Evolutionary conservation across 1,140 invertebrate genomes (phyloP).

Genomic region (Achroia grisella): DNA sequence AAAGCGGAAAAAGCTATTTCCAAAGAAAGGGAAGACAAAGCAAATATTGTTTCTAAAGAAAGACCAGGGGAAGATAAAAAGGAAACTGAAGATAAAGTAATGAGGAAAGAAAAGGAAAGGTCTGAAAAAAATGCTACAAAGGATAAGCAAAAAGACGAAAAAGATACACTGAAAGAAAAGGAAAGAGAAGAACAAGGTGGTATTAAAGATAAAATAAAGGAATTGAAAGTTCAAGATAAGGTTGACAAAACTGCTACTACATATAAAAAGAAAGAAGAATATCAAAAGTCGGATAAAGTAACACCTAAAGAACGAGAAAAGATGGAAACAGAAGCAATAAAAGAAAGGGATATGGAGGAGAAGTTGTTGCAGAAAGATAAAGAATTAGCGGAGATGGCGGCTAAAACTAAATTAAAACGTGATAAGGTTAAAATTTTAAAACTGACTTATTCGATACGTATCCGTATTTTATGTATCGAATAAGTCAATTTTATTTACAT

Average conservation of each 20-base stretch:
- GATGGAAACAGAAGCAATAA: not conserved
- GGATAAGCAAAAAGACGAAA: slow-evolving; percentile 6
- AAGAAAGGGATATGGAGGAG: not conserved
- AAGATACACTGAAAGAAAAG: not conserved
- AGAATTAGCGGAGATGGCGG: not conserved
- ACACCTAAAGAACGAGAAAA: slow-evolving; percentile 7
- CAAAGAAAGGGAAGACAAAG: slow-evolving; percentile 3
- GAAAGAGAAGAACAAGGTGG: not conserved
- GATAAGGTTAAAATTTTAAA: too few species aligned
- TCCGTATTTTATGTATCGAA: too few species aligned
- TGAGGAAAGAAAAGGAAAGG: slow-evolving; percentile 8
- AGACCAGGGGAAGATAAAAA: slow-evolving; percentile 11
- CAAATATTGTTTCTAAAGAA: slow-evolving; percentile 7
- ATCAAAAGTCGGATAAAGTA: slow-evolving; percentile 4
- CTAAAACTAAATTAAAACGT: too few species aligned
- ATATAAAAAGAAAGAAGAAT: slow-evolving; percentile 4
- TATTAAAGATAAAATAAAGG: not conserved
- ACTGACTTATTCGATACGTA: too few species aligned
- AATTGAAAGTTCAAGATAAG: too few species aligned
- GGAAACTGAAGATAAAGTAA: not conserved
- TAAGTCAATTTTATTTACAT: too few species aligned
- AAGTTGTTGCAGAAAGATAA: not conserved
- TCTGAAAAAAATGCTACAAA: slow-evolving; percentile 1
- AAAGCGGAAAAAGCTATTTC: slow-evolving; percentile 1
- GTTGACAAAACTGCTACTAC: not conserved